These are phyloP conservation scores for Poeciliopsis paucimaculata DNA, from an alignment of 2,797 vertebrate species.

Conservation along the genomic window DNA sequence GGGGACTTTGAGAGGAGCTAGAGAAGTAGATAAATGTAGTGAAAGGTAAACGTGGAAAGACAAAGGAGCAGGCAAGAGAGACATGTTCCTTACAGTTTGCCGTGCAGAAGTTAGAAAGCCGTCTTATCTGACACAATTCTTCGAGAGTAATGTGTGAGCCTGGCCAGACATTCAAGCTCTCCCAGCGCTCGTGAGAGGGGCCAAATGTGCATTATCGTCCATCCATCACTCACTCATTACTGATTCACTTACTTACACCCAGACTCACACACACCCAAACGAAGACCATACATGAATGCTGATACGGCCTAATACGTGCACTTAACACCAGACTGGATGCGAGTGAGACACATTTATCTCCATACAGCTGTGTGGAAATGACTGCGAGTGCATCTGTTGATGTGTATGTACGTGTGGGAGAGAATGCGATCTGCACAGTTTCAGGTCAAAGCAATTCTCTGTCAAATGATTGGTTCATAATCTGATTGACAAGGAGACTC, in stretches of 20 bases:
- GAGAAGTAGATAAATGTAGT: conserved; percentile 33
- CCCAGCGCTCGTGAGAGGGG: conserved; percentile 57
- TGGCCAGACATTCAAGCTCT: conserved; percentile 62
- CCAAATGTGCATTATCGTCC: conserved; percentile 76
- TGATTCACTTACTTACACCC: conserved; percentile 76
- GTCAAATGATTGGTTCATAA: conserved; percentile 78
- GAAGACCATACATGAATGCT: conserved; percentile 67
- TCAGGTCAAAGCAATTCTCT: conserved; percentile 76
- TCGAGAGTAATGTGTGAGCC: conserved; percentile 33
- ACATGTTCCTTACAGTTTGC: conserved; percentile 12
- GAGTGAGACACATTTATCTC: conserved; percentile 80
- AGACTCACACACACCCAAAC: conserved; percentile 42
- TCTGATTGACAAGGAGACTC: conserved; percentile 77
- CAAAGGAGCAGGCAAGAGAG: conserved; percentile 29
- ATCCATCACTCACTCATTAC: conserved; percentile 78
- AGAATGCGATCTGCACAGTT: conserved; percentile 65
- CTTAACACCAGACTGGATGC: conserved; percentile 76
- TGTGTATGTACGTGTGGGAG: conserved; percentile 43
- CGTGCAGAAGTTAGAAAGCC: conserved; percentile 28
- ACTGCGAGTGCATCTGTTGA: conserved; percentile 67
- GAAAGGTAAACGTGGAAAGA: conserved; percentile 33
- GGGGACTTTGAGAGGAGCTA: conserved; percentile 27
- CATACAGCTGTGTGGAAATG: conserved; percentile 67
- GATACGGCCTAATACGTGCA: conserved; percentile 74
- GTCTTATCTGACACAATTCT: conserved; percentile 43